Percentiles rank a stretch among this genome's conserved stretches.
Conservation (phyloP, 2,113 vertebrate species). For the Sus scrofa region T2T-Sscrofa CM000825.6:76535501-76536000, state of each 20-base stretch:
- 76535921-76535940: neutral
- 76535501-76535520: neutral
- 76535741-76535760: neutral
- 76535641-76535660: neutral
- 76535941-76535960: neutral
- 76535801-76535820: neutral
- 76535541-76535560: constrained; percentile 1
- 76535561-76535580: neutral
- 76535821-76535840: neutral
- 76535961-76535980: neutral
- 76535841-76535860: neutral
- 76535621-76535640: neutral
- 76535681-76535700: neutral
- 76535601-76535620: neutral
- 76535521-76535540: neutral
- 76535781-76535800: constrained; percentile 6
- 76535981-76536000: neutral
- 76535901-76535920: neutral
- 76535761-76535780: constrained; percentile 7
- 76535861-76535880: neutral
- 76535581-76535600: neutral
- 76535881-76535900: neutral
- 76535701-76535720: neutral
- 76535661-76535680: constrained; percentile 6
- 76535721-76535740: neutral